These are phyloP conservation scores for Chrysogorgia sp. DNA, from an alignment of 92 coral and sea anemone genomes.

Conservation along the genomic window DNA sequence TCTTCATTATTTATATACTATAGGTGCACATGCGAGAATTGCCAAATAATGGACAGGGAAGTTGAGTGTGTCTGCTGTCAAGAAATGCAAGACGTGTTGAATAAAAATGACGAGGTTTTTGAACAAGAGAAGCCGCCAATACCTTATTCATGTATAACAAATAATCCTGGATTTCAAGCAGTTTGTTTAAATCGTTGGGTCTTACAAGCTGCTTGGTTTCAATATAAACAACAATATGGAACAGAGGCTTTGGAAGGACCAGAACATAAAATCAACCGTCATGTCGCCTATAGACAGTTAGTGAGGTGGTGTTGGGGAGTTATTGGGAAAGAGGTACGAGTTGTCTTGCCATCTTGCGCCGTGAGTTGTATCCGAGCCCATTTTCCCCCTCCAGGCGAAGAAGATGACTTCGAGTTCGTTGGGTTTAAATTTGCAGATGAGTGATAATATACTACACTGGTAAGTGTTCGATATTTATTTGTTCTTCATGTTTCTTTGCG, in stretches of 20 bases:
- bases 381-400: constrained; percentile 68
- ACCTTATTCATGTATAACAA: constrained; percentile 42
- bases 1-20: too few relatives aligned
- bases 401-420: constrained; percentile 64
- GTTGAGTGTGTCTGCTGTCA: constrained; percentile 53
- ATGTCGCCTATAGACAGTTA: constrained; percentile 55
- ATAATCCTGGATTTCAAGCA: constrained; percentile 62
- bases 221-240: constrained; percentile 59
- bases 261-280: constrained; percentile 49
- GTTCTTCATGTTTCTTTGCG: too few relatives aligned
- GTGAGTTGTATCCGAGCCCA: constrained; percentile 65
- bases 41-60: constrained; percentile 51
- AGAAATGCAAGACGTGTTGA: constrained; percentile 39
- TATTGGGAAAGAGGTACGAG: constrained; percentile 61
- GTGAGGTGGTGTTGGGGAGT: constrained; percentile 67
- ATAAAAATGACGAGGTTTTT: constrained; percentile 37
- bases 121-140: constrained; percentile 9
- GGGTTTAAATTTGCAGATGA: constrained; percentile 58
- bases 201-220: constrained; percentile 66
- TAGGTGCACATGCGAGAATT: constrained; percentile 50
- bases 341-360: constrained; percentile 67
- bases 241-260: constrained; percentile 59
- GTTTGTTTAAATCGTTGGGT: constrained; percentile 63
- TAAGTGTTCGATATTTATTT: too few relatives aligned
- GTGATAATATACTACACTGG: too few relatives aligned